Evolutionary conservation across 2,888 invertebrate species (phyloP).

Genomic region (Hyalella azteca): DNA sequence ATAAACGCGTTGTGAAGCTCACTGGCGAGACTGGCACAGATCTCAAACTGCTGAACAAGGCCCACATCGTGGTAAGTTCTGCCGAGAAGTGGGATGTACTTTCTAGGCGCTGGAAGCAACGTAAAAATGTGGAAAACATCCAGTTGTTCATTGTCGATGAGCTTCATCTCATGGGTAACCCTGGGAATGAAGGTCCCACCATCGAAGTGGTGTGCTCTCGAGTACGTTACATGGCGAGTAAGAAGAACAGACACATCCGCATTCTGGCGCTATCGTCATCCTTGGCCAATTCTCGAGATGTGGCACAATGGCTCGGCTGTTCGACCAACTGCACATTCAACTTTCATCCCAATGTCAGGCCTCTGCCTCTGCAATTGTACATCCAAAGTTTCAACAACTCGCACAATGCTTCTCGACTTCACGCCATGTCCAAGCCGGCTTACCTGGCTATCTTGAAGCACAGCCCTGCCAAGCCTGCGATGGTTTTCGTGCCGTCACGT

Average conservation of each 20-base stretch:
- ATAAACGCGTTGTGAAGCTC: constrained; percentile 82
- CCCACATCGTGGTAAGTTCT: constrained; percentile 94
- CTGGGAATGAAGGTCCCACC: constrained; percentile 87
- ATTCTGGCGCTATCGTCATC: constrained; percentile 94
- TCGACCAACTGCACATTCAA: constrained; percentile 93
- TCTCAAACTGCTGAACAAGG: constrained; percentile 82
- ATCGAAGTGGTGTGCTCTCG: constrained; percentile 89
- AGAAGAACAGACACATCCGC: constrained; percentile 85
- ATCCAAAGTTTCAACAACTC: constrained; percentile 97
- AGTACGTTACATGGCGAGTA: constrained; percentile 86
- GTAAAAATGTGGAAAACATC: constrained; percentile 97
- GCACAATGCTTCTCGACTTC: constrained; percentile 93
- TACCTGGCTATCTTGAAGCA: constrained; percentile 89
- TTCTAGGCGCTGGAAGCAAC: constrained; percentile 97
- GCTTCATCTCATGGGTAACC: constrained; percentile 73
- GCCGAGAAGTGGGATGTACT: constrained; percentile 99
- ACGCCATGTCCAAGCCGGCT: constrained; percentile 97
- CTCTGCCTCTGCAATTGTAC: constrained; percentile 91
- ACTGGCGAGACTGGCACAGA: constrained; percentile 98
- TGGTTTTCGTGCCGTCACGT: constrained; percentile 89
- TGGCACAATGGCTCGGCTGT: constrained; percentile 96
- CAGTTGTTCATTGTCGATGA: constrained; percentile 97
- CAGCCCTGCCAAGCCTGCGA: constrained; percentile 82
- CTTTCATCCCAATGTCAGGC: constrained; percentile 97
- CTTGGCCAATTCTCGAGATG: constrained; percentile 91